These are phyloP conservation scores for Natator depressus DNA, from an alignment of 2,113 vertebrate genomes.

Conservation along the genomic window DNA sequence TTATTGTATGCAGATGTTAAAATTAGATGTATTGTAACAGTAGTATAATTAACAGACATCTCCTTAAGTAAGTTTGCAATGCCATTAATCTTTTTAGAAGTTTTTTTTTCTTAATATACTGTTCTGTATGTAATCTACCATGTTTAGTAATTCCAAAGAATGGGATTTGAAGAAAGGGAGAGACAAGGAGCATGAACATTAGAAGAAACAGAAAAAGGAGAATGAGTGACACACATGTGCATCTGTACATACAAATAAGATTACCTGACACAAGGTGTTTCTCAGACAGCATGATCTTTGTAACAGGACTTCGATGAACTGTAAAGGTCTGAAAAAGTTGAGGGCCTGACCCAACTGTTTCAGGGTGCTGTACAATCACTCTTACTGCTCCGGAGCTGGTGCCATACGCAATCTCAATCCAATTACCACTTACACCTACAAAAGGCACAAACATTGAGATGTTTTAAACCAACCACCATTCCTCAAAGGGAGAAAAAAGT, in stretches of 20 bases:
- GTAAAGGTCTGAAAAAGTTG: slow-evolving; percentile 99
- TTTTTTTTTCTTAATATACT: not conserved
- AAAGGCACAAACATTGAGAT: not conserved
- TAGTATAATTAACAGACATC: not conserved
- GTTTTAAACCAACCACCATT: not conserved
- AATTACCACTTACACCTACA: slow-evolving; percentile 95
- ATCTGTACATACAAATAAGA: not conserved
- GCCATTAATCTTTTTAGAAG: not conserved
- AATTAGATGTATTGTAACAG: not conserved
- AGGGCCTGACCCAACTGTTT: slow-evolving; percentile 95
- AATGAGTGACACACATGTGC: not conserved
- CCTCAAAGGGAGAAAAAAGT: not conserved
- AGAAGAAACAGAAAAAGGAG: not conserved
- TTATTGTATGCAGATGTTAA: not conserved
- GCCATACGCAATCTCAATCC: slow-evolving; percentile 98
- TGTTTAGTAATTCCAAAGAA: not conserved
- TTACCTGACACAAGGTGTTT: slow-evolving; percentile 97
- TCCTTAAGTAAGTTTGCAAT: not conserved
- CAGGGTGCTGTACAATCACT: slow-evolving; percentile 96
- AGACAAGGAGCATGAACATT: not conserved
- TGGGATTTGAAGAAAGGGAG: not conserved
- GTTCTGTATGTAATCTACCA: not conserved
- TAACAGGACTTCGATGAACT: slow-evolving; percentile 95
- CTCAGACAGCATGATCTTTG: slow-evolving; percentile 97
- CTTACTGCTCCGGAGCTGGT: slow-evolving; percentile 96